Evolutionary conservation across 2,113 vertebrate species (phyloP), one percentile per base, ranked within the genome.

Genomic region (Lethenteron camtschaticum): DNA sequence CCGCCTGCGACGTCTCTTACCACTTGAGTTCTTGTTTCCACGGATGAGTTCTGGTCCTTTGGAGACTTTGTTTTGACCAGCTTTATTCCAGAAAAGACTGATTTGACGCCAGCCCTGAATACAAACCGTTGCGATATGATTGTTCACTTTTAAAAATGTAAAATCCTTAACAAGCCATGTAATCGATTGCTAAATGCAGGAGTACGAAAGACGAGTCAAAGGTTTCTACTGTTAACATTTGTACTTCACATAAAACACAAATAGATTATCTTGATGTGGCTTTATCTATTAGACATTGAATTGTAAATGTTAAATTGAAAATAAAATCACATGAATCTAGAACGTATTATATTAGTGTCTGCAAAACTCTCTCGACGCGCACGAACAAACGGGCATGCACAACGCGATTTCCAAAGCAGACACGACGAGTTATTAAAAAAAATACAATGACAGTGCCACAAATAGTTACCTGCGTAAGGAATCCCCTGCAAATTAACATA

Each of bases 41-140:
- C 41, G 41, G 41, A 41, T 41, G 10, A 66, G 63, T 66, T 66
- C 2, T 66, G 83, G 0, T 92, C 88, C 76, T 82, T 89, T 1
- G 80, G 75, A 1, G 78, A 80, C 10, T 85, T 88, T 0, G 78
- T 78, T 80, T 89, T 92, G 69, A 86, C 83, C 0, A 89, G 84
- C 76, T 88, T 90, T 86, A 90, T 90, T 79, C 83, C 85, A 73
- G 87, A 85, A 75, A 90, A 90, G 58, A 92, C 87, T 71, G 85
- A 66, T 11, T 66, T 66, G n/a, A 66, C 63, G 20, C 63, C 63
- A 66, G 63, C 63, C 63, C 63, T 66, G 63, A 20, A 66, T 16
- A 66, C 20, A 66, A 66, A 66, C n/a, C 63, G 63, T 8, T 41
- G 41, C 41, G 41, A 41, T 41, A 41, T 41, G 41, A 41, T 41